A percentile compares a stretch with the other conserved stretches of the same genome.
Evolutionary conservation across 2,797 vertebrate genomes (phyloP).

Genomic region (Onychomys torridus): DNA sequence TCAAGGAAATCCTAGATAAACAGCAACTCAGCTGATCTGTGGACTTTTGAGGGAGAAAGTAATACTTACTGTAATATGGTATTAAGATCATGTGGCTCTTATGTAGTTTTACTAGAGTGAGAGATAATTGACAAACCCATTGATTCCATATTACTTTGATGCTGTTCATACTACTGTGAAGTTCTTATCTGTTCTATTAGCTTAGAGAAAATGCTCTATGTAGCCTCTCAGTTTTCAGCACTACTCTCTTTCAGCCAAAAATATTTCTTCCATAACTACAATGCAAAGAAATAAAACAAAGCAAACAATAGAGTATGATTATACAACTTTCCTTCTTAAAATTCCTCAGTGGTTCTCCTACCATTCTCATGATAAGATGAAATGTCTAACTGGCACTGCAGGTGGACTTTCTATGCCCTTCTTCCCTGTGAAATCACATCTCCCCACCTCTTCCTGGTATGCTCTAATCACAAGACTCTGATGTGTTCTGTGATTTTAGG

Average conservation of each 20-base stretch:
- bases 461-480: not conserved
- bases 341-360: not conserved
- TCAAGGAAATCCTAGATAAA: not conserved
- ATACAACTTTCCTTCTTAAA: not conserved
- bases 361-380: not conserved
- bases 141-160: not conserved
- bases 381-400: not conserved
- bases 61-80: not conserved
- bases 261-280: slow-evolving; percentile 2
- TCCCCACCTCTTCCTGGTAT: not conserved
- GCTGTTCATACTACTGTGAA: not conserved
- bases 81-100: not conserved
- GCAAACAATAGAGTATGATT: not conserved
- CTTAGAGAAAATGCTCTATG: not conserved
- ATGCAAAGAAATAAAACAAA: slow-evolving; percentile 28
- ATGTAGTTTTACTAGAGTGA: not conserved
- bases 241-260: not conserved
- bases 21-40: not conserved
- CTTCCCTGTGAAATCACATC: not conserved
- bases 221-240: not conserved
- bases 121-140: not conserved
- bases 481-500: not conserved
- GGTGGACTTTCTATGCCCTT: not conserved
- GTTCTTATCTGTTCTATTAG: not conserved
- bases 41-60: not conserved